Evolutionary conservation across 2,888 invertebrate genomes (phyloP).

Genomic region (Ichneumoninae sp.): DNA sequence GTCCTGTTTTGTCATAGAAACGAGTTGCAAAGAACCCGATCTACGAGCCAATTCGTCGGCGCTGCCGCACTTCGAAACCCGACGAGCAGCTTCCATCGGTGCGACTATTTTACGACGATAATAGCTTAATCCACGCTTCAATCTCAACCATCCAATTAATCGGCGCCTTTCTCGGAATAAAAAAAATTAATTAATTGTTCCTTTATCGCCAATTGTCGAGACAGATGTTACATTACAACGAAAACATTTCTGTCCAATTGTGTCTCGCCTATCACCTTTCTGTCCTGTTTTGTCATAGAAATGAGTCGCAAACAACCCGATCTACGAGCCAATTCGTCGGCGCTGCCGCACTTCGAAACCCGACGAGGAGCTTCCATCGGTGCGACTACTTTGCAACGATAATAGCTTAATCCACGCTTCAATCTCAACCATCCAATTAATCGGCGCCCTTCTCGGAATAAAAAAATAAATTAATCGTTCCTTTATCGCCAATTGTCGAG

Average conservation of each 20-base stretch:
- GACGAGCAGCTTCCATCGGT: background rate
- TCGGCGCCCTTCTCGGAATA: constrained; percentile 35
- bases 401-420: constrained; percentile 29
- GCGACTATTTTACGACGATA: background rate
- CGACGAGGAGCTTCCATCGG: constrained; percentile 1
- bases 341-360: background rate
- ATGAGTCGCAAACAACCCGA: constrained; percentile 5
- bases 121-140: constrained; percentile 32
- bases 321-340: constrained; percentile 2
- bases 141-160: constrained; percentile 57
- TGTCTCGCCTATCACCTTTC: constrained; percentile 19
- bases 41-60: background rate
- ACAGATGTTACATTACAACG: constrained; percentile 38
- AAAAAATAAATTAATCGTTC: constrained; percentile 58
- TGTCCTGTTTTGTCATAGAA: background rate
- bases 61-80: constrained; percentile 3
- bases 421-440: constrained; percentile 57
- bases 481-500: constrained; percentile 65
- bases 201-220: constrained; percentile 65
- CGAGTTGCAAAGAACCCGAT: constrained; percentile 13
- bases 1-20: background rate
- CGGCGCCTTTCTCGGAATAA: constrained; percentile 30
- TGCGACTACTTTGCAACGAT: background rate
- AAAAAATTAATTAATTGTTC: constrained; percentile 57
- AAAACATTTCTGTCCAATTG: constrained; percentile 15